These are phyloP conservation scores for Sebastes aleutianus DNA, from an alignment of 2,797 vertebrate species.

Conservation along the genomic window DNA sequence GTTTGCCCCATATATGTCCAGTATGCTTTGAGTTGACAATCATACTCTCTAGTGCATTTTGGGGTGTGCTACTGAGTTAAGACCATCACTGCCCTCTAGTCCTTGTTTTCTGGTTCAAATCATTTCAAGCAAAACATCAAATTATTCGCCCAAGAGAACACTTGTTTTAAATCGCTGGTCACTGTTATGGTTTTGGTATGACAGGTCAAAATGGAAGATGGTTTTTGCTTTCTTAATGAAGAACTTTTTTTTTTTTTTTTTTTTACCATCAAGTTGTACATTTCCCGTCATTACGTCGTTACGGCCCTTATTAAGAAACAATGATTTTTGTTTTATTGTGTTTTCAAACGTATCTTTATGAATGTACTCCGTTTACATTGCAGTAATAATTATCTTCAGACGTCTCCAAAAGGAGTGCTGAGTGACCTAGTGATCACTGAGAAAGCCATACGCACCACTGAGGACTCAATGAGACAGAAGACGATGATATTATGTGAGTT, in stretches of 20 bases:
- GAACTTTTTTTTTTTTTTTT: neutral
- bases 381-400: slow-evolving; percentile 9
- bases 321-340: neutral
- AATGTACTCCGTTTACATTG: slow-evolving; percentile 40
- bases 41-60: slow-evolving; percentile 32
- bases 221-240: neutral
- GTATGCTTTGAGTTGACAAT: slow-evolving; percentile 71
- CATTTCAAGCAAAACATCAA: neutral
- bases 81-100: slow-evolving; percentile 12
- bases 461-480: neutral
- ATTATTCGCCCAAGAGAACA: neutral
- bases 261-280: neutral
- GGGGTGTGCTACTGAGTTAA: slow-evolving; percentile 19
- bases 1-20: slow-evolving; percentile 46
- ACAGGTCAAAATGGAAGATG: neutral
- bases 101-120: neutral
- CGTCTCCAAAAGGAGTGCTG: slow-evolving; percentile 9
- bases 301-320: neutral
- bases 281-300: neutral
- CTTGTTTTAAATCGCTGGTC: neutral
- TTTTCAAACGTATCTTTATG: slow-evolving; percentile 12
- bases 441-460: slow-evolving; percentile 51
- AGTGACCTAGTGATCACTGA: neutral
- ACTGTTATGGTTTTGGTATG: neutral
- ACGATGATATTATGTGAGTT: neutral